These are phyloP conservation scores for Zygogramma bicolorata DNA, from an alignment of 2,888 invertebrate species.

Conservation along the genomic window DNA sequence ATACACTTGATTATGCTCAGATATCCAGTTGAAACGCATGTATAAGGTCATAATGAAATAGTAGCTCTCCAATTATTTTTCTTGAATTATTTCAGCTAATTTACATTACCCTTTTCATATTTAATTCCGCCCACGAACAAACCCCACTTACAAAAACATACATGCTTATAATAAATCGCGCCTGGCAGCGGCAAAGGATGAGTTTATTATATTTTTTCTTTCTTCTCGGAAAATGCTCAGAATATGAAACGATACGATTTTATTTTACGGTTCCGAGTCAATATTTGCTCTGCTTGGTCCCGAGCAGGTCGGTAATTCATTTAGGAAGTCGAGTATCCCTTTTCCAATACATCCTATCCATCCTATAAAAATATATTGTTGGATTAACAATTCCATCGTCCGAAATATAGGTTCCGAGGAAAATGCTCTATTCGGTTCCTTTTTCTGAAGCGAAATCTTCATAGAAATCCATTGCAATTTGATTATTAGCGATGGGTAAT, in stretches of 20 bases:
- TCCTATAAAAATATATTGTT: constrained; percentile 8
- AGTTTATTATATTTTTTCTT: neutral
- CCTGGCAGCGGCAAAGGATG: neutral
- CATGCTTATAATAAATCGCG: neutral
- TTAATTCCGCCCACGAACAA: neutral
- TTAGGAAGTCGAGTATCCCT: constrained; percentile 2
- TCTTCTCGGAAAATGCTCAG: neutral
- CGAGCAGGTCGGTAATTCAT: constrained; percentile 13
- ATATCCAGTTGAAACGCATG: too few species aligned
- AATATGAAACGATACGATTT: constrained; percentile 9
- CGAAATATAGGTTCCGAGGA: neutral
- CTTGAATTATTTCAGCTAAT: too few species aligned
- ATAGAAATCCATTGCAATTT: neutral
- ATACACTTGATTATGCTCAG: too few species aligned
- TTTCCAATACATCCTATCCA: constrained; percentile 3
- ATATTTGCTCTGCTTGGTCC: constrained; percentile 14
- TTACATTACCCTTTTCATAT: neutral
- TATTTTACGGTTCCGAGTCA: neutral
- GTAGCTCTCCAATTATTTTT: too few species aligned
- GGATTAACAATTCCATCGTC: neutral
- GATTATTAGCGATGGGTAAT: neutral
- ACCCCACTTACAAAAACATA: neutral
- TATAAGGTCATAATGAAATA: too few species aligned
- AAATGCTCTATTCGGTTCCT: neutral
- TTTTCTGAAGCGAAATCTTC: neutral